Conservation (phyloP, 2,797 vertebrate species). For the Cossypha niveicapilla region DNA sequence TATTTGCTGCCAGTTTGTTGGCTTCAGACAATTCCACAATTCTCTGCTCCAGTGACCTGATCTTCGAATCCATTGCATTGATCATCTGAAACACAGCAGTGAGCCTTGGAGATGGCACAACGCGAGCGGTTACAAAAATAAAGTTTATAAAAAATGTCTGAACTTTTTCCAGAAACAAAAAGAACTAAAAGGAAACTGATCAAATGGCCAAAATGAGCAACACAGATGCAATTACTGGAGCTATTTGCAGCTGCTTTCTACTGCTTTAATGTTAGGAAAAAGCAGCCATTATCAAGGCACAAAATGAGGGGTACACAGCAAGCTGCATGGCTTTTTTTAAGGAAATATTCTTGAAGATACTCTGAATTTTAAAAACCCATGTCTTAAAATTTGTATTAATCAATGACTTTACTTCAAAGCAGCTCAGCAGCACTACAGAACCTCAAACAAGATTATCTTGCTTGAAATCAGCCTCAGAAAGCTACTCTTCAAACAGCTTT, state of each 20-base stretch:
- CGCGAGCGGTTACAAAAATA: neutral
- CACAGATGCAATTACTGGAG: neutral
- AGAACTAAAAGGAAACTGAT: neutral
- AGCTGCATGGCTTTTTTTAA: neutral
- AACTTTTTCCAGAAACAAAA: neutral
- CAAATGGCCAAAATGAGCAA: neutral
- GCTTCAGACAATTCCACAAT: constrained; percentile 95
- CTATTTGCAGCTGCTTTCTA: neutral
- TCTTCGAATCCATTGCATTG: constrained; percentile 99
- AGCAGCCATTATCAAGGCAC: neutral
- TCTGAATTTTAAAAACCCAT: rapidly evolving
- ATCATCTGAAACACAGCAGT: constrained; percentile 85
- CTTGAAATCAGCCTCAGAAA: constrained; percentile 4
- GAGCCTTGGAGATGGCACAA: neutral
- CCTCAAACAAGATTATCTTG: neutral
- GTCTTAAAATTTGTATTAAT: neutral
- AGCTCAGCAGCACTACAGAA: neutral
- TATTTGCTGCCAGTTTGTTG: constrained; percentile 97
- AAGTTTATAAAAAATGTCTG: neutral
- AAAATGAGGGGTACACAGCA: neutral
- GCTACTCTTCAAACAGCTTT: neutral
- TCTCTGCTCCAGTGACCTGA: constrained; percentile 96
- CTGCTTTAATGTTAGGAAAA: neutral
- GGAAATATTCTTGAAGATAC: neutral
- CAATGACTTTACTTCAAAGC: neutral